Evolutionary conservation across 2,113 vertebrate species (phyloP), one percentile per base, ranked within the genome.

Genomic region (Sylvietta virens): DNA sequence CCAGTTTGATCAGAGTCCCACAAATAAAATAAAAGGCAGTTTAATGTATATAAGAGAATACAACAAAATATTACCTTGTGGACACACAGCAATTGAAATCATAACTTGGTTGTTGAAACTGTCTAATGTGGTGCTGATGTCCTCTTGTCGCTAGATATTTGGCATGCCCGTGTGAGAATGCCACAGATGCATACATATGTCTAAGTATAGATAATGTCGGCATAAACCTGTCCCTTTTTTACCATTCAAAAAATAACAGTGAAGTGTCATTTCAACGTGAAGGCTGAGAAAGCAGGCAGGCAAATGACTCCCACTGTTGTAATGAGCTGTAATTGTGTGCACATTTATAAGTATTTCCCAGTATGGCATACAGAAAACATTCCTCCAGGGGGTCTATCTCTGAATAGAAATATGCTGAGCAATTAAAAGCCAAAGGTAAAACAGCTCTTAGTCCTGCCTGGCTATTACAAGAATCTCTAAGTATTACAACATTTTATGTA

Each of bases 241-340:
- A 77, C 72, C 35, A 58, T 42, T 57, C 58, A 54, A 88, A 93
- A 95, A 88, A 82, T 85, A 96, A 87, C 57, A 89, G 22, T 69
- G 62, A 90, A 82, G 12, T 61, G 50, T 90, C 79, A 77, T 93
- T 94, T 93, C 79, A 74, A 62, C 42, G 70, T 15, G 54, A 94
- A 81, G 44, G 64, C 66, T 90, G 53, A 76, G 77, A 92, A 96
- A 93, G 22, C 31, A 95, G 92, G 78, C 86, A 81, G 81, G 60
- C 31, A 88, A 96, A 91, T 82, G 48, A 92, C 48, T 95, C 70
- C 89, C 85, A 88, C 91, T 93, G 88, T 69, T 96, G 85, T 94
- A 90, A 94, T 86, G 86, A 97, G 70, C 57, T 94, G 40, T 87
- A 97, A 96, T 72, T 89, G 18, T 64, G 64, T 87, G 45, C 45